Base-by-base conservation (phyloP, 2,113 vertebrate species). In the Rhea americana region DNA sequence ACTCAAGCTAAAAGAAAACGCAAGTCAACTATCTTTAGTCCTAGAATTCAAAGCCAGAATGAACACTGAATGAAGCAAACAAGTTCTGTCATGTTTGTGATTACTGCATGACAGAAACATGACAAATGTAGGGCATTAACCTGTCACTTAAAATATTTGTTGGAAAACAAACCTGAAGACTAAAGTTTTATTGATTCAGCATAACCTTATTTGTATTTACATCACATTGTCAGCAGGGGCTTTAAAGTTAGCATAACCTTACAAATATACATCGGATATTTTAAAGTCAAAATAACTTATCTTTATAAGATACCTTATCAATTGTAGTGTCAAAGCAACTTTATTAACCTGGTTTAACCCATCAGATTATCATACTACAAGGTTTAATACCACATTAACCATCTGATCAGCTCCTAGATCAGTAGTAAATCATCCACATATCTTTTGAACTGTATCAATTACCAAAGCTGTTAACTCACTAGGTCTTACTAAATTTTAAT, bases 91-190 rank as follows among this genome's bases (percentile, higher is more conserved):
- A 63, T 72, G 30, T 63, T 89, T 89, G 16, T 53, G 37, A 50
- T 87, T 78, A 39, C 58, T 87, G 9, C n/a, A 59, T 55, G 78
- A 79, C 41, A 87, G 55, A 56, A 81, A 67, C 20, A 21, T 82
- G 66, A 65, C 47, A 56, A 43, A 76, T 72, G 13, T 41, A 30
- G 5, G 17, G 1, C n/a, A 67, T 91, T 91, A 91, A 55, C 32
- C 50, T 21, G 53, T 67, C 85, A 82, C 58, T 91, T 63, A 82
- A 93, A 87, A 51, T 87, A 79, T 67, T 90, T 89, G 11, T 82
- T 87, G 62, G 67, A 72, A 85, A 85, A 55, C 9, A 89, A 79
- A 75, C 59, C 20, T 39, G 18, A 82, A 84, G 7, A 71, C 66
- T 13, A 63, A 59, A 50, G 2, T n/a, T 89, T 78, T 72, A 67